Evolutionary conservation across 1,140 invertebrate genomes (phyloP), one percentile per base, ranked within the genome.

Genomic region (Tetraneura akinire): DNA sequence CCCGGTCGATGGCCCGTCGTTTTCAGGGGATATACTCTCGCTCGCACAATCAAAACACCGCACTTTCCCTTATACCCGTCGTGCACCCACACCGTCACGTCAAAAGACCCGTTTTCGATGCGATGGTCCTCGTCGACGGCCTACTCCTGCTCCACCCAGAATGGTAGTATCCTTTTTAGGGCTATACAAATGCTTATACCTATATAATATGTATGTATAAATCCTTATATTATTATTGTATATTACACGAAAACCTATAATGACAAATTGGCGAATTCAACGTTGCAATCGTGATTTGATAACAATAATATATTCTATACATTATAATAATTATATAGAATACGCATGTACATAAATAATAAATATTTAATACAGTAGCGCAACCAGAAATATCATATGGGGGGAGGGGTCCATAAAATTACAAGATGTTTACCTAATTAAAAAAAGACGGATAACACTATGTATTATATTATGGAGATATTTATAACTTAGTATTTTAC

Each of bases 11-110:
- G 26, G 62, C 42, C 26, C 37, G 47, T 42, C 45, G 23, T 51
- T 53, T 74, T 3, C 32, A 37, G 3, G 71, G 32, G 49, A 32
- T 42, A 37, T 37, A 37, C 51, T 71, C 68, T 71, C 68, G 45
- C 47, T 49, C 3, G 32, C 68, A 71, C 74, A 78, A 78, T 78
- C 74, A 78, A 78, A 78, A 78, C 74, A 78, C 55, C 74, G 45
- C 51, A n/a, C n/a, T n/a, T 3, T 13, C 64, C 11, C 64, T 16
- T 16, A n/a, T n/a, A 14, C 42, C 64, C 11, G 18, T 13, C 26
- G 11, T n/a, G 11, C n/a, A n/a, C 62, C 26, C 14, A 16, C 37
- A 42, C 14, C 8, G 23, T 4, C 10, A 11, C 26, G 8, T 5
- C 64, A 42, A 21, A 37, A 37, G 42, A 68, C 37, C 68, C 45